Percentiles rank a stretch among this genome's conserved stretches.
phyloP scores from a whole-genome alignment of 2,797 vertebrate species.

The Danionella dracula region DNA sequence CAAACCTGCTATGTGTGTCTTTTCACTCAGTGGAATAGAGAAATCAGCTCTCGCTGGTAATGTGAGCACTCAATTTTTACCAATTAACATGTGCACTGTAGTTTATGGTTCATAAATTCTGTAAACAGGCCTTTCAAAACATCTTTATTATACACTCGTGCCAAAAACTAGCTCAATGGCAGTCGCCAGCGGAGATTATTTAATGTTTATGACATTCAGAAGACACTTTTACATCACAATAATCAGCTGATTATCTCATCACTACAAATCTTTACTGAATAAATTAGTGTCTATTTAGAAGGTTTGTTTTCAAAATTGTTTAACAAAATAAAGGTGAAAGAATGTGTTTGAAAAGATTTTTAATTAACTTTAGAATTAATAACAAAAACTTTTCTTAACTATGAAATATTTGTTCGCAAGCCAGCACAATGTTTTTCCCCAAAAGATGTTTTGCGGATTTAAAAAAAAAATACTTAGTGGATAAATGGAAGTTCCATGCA shows the following conservation, averaged over 20 bases:
- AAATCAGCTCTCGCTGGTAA: constrained; percentile 9
- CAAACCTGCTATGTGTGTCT: constrained; percentile 17
- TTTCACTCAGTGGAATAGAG: constrained; percentile 51
- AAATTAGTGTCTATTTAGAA: not conserved
- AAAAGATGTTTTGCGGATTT: no score
- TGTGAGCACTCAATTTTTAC: constrained; percentile 3
- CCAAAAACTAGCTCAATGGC: not conserved
- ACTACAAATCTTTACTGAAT: not conserved
- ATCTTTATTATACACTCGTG: not conserved
- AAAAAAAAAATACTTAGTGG: no score
- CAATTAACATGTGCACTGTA: not conserved
- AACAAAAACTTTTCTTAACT: no score
- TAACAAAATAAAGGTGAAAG: no score
- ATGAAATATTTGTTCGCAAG: no score
- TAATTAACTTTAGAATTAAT: no score
- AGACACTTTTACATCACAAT: constrained; percentile 1
- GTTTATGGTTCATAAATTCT: constrained; percentile 24
- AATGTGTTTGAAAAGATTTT: no score
- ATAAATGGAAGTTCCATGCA: no score
- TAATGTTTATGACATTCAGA: not conserved
- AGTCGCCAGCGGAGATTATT: not conserved
- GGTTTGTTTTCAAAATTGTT: no score
- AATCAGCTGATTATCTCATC: constrained; percentile 4
- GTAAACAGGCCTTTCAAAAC: constrained; percentile 22
- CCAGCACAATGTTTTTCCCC: no score